Base-by-base conservation (phyloP, 2,888 invertebrate genomes). In the Meteorus cinctellus region DNA sequence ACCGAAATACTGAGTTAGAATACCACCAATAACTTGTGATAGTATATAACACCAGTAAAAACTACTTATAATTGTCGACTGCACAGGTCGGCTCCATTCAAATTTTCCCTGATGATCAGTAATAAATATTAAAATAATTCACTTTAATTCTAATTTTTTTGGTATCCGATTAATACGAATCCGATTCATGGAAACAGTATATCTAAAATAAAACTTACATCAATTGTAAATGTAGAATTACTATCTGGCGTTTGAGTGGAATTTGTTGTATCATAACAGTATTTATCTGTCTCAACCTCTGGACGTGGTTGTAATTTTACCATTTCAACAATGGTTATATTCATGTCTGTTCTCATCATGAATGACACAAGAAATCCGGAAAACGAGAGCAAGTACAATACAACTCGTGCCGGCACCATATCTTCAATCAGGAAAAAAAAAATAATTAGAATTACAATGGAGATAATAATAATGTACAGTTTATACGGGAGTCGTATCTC, bases 261-360 rank as follows among this genome's bases (percentile, higher is more conserved):
- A 74, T 86, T 87, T 31, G 72, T 55, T 12, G 82, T 76, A 62
- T 77, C 82, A 76, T 89, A 87, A 82, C 90, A 90, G 77, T 86
- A 86, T 3, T 86, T 83, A 29, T 81, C 76, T 34, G 81, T 75
- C 3, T 85, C 76, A 60, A 78, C 78, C 24, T 80, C 78, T 19
- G 78, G 78, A 75, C 77, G 81, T 24, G 84, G 78, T 65, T 85
- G 83, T 68, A 87, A 80, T 79, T 86, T 90, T 76, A 92, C 93
- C 94, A 94, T 94, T 6, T 93, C 94, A 29, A 94, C 93, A 80
- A 94, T 92, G 1, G 94, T 93, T 80, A 94, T 90, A 86, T 94
- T 94, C 82, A 94, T 94, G 88, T 94, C 94, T 81, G 93, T 94
- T 69, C 94, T 90, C 94, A 94, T 94, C 94, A 94, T 94, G 84